phyloP scores from a whole-genome alignment of 2,888 invertebrate genomes.

The Selenia dentaria region DNA sequence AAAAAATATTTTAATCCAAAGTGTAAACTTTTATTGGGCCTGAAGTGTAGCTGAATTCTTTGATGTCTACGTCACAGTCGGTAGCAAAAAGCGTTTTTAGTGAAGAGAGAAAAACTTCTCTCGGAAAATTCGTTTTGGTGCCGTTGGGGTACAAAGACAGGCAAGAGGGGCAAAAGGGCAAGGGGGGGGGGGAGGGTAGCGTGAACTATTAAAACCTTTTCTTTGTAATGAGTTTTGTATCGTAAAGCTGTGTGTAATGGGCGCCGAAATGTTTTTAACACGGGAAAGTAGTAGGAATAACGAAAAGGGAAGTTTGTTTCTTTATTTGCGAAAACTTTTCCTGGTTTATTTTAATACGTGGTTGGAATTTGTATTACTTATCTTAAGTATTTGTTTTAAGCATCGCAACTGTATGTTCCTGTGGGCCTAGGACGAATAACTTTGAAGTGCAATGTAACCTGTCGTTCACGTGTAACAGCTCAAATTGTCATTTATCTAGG shows the following conservation, averaged over 20 bases:
- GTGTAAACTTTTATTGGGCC: conserved; percentile 37
- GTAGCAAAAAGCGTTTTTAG: conserved; percentile 51
- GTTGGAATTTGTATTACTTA: conserved; percentile 2
- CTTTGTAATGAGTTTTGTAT: conserved; percentile 35
- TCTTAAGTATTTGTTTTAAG: too few relatives aligned
- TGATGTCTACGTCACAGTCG: conserved; percentile 51
- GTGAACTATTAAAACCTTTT: conserved; percentile 48
- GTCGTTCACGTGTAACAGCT: too few relatives aligned
- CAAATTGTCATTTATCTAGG: too few relatives aligned
- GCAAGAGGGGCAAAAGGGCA: conserved; percentile 20
- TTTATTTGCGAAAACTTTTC: conserved; percentile 16
- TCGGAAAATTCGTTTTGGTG: conserved; percentile 52
- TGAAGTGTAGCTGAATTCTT: conserved; percentile 51
- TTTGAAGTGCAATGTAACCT: too few relatives aligned
- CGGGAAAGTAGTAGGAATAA: conserved; percentile 16
- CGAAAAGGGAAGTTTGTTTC: conserved; percentile 14
- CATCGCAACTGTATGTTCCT: too few relatives aligned
- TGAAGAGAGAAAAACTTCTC: conserved; percentile 46
- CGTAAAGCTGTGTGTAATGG: conserved; percentile 39
- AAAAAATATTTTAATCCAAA: too few relatives aligned
- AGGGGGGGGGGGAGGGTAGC: conserved; percentile 14
- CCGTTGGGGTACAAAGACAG: conserved; percentile 28
- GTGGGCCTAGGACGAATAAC: too few relatives aligned
- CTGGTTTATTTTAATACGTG: conserved; percentile 17
- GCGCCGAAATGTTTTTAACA: conserved; percentile 31